These are phyloP conservation scores for Fulica atra DNA, from an alignment of 2,113 vertebrate genomes.

Conservation along the genomic window DNA sequence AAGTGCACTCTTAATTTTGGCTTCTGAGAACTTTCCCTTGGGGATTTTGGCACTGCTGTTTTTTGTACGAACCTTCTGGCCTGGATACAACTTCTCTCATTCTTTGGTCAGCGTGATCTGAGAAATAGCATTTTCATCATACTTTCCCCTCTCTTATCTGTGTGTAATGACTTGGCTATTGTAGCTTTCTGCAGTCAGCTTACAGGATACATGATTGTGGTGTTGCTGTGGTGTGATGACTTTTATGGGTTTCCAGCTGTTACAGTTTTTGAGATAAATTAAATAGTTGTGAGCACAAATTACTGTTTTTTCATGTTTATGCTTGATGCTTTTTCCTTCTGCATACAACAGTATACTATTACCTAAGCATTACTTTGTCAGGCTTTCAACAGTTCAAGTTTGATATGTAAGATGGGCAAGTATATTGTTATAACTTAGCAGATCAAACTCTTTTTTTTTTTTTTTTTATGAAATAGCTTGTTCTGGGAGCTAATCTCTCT, in stretches of 20 bases:
- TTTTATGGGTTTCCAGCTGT: neutral
- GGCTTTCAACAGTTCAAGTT: neutral
- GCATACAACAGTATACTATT: neutral
- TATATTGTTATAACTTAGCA: neutral
- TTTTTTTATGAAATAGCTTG: neutral
- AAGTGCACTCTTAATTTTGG: neutral
- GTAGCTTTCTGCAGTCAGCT: neutral
- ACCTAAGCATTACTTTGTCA: neutral
- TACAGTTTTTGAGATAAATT: neutral
- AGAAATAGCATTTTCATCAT: neutral
- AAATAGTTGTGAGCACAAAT: neutral
- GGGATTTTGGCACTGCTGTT: neutral
- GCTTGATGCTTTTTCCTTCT: neutral
- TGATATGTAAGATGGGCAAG: neutral
- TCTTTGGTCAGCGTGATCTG: neutral
- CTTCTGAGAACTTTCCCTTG: neutral
- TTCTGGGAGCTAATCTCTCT: neutral
- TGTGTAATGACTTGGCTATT: neutral
- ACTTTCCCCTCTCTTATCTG: neutral
- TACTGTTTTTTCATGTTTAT: neutral
- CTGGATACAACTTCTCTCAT: neutral
- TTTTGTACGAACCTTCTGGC: neutral
- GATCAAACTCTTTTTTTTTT: neutral
- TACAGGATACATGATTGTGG: neutral
- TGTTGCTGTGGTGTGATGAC: neutral